Conservation (phyloP, 1,140 invertebrate species). For the Armadillidium nasatum region DNA sequence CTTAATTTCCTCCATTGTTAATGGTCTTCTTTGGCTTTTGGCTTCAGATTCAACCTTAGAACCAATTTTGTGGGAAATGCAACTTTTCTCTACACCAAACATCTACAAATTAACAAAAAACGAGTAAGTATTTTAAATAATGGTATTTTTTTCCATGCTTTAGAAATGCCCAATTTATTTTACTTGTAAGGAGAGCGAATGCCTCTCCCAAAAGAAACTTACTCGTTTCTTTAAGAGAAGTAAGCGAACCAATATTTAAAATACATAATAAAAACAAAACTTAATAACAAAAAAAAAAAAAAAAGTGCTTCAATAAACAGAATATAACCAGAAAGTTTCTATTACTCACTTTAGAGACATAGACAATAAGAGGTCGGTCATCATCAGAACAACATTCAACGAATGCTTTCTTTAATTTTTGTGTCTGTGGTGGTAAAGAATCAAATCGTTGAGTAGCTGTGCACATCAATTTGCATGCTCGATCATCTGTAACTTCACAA, state of each 20-base stretch:
- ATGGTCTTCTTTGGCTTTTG: background rate
- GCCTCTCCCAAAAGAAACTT: too few relatives aligned
- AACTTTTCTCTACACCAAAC: background rate
- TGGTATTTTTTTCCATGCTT: too few relatives aligned
- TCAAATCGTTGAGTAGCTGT: constrained; percentile 64
- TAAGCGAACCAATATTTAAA: too few relatives aligned
- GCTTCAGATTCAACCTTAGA: too few relatives aligned
- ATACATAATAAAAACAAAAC: background rate
- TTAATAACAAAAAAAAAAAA: constrained; percentile 24
- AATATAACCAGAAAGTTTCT: too few relatives aligned
- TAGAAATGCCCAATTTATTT: too few relatives aligned
- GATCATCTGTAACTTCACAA: constrained; percentile 67
- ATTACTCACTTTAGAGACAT: constrained; percentile 70
- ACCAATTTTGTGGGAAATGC: background rate
- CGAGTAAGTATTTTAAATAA: too few relatives aligned
- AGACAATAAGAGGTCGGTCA: constrained; percentile 73
- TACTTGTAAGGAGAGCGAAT: too few relatives aligned
- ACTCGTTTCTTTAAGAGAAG: too few relatives aligned
- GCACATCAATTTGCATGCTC: constrained; percentile 71
- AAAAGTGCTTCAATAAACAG: too few relatives aligned
- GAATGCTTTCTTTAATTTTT: constrained; percentile 70
- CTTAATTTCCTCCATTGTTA: background rate
- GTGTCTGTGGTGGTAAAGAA: constrained; percentile 64
- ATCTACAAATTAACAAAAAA: background rate
- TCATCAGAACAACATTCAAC: constrained; percentile 62